Base-by-base conservation (phyloP, 2,113 vertebrate species). In the Solea solea region DNA sequence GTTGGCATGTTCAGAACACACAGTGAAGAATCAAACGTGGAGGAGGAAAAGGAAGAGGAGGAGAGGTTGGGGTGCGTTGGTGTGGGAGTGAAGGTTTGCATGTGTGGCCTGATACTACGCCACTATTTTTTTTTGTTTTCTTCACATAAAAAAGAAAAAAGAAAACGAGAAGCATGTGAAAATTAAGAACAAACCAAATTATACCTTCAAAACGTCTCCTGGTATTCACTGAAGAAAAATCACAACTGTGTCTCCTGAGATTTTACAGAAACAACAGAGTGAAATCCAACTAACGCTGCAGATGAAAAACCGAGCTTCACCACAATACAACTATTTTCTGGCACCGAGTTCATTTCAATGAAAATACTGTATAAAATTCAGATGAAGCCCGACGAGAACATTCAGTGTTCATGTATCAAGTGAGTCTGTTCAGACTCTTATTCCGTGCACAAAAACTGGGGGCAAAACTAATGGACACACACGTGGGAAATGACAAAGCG, bases 1-100 rank as follows among this genome's bases (percentile, higher is more conserved):
- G 88, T 89, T 93, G 92, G 91, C 92, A 90, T 86, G 82, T 82
- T 67, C 64, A 48, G 80, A 73, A 83, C 76, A 63, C 54, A 71
- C 73, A 57, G 65, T 49, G 64, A 82, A 84, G 81, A 85, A 76
- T 78, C 76, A 80, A 82, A 78, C 1, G 67, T 81, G 63, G 65
- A 79, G 72, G 81, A 80, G 62, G 81, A 86, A 76, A 78, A 84
- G 15, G 55, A 57, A 8, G 56, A 58, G 57, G 57, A 59, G 27
- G 72, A 55, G 74, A 77, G 69, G 76, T 77, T 80, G 84, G 75
- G 79, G 65, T 67, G 73, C 54, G 64, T 69, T 74, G 70, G 78
- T 82, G 85, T 80, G 61, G 82, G 86, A 79, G 86, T 64, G 75
- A 73, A 82, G 77, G 72, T 77, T 74, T 73, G 85, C 64, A 61